Base-by-base conservation (phyloP, 2,888 invertebrate genomes). In the Stomorhina lunata region DNA sequence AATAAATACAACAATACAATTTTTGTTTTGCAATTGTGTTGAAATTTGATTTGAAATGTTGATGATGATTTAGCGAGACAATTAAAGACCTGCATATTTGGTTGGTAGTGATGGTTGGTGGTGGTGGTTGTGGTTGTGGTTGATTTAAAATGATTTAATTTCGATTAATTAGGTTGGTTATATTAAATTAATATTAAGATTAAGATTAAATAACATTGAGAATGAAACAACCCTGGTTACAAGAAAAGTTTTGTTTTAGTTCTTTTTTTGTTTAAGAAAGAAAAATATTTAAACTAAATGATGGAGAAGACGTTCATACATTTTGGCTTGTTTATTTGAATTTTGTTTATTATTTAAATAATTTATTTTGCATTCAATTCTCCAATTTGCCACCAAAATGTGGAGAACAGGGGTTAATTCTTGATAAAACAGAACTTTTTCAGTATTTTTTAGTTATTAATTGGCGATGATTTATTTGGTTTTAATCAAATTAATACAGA, bases 341-440 rank as follows among this genome's bases (percentile, higher is more conserved):
- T 59, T 50, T 25, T 15, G n/a, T n/a, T 12, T 12, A 10, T 27
- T 57, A 0, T 34, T 65, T 27, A n/a, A 2, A 9, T 20, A n/a
- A n/a, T 55, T 66, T 34, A 3, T 27, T 40, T 5, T 20, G 15
- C 37, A 32, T 17, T 55, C 40, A 4, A 15, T 3, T 27, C 37
- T 69, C 79, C 75, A 79, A 82, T 82, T 66, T 10, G 34, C 65
- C 84, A 88, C 88, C 88, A 89, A 89, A 89, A 89, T 89, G 88
- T 86, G 87, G 88, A 88, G 88, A 88, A 88, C 68, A 84, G 85
- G 85, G 86, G 86, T 88, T 82, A 82, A 82, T 82, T 45, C 22
- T 69, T 69, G 25, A n/a, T 69, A 72, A 37, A 32, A 66, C n/a
- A 77, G 17, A 69, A 65, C 65, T 34, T 61, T 71, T 79, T 81